Conservation (phyloP, 2,113 vertebrate genomes). For the Dicrurus megarhynchus region DNA sequence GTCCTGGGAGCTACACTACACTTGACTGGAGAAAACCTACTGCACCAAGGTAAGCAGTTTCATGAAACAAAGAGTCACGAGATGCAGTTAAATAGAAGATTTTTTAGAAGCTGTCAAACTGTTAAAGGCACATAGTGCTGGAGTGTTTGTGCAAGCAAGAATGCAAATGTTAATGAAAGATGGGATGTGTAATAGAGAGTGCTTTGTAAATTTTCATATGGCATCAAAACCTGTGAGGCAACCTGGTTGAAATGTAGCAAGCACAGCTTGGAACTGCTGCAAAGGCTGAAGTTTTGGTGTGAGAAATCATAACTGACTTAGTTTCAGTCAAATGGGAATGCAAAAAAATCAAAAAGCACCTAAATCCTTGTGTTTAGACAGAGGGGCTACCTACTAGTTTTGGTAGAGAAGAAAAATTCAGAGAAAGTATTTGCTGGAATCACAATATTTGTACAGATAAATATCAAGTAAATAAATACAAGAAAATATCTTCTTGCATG, state of each 20-base stretch:
- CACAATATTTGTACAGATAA: neutral
- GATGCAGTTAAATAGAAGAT: neutral
- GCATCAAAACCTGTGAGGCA: neutral
- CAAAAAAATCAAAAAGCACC: neutral
- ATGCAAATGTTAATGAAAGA: neutral
- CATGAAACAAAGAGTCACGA: neutral
- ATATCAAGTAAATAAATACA: neutral
- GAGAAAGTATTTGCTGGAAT: neutral
- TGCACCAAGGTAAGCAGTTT: neutral
- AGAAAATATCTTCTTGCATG: neutral
- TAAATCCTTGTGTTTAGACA: neutral
- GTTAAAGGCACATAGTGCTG: neutral
- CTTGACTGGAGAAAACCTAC: neutral
- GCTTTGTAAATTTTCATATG: neutral
- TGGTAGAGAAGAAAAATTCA: neutral
- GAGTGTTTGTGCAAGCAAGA: neutral
- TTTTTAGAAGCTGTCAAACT: neutral
- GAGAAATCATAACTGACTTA: neutral
- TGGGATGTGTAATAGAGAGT: neutral
- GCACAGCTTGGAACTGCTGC: neutral
- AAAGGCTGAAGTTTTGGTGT: neutral
- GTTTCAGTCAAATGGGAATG: neutral
- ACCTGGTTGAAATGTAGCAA: neutral
- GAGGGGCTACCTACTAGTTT: neutral
- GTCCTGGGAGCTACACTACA: neutral